Percentiles rank a stretch among this genome's conserved stretches.
Conservation (phyloP, 2,888 invertebrate genomes). For the Dryococelus australis region DNA sequence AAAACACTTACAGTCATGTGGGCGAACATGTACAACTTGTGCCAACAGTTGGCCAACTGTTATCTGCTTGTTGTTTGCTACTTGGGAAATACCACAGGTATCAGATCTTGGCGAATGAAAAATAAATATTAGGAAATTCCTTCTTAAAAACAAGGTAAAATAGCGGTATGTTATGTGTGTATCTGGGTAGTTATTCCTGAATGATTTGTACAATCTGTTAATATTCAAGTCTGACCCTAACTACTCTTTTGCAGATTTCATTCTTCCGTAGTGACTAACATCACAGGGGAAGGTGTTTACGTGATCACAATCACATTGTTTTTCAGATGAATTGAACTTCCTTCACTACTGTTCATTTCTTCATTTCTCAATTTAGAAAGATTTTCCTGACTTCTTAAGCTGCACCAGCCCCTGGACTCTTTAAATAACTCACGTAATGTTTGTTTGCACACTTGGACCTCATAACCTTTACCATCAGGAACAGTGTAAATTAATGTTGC, state of each 20-base stretch:
- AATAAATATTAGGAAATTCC: not conserved
- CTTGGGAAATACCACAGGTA: not conserved
- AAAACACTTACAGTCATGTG: too few species aligned
- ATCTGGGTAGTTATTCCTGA: not conserved
- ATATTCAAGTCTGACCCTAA: not conserved
- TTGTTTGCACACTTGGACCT: not conserved
- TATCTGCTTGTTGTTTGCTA: too few species aligned
- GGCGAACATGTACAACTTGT: too few species aligned
- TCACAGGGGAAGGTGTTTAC: not conserved
- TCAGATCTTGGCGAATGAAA: not conserved
- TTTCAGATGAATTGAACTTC: not conserved
- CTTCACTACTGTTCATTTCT: not conserved
- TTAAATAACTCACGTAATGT: not conserved
- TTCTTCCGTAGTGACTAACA: not conserved
- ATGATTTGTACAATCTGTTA: not conserved
- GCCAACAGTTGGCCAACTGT: too few species aligned
- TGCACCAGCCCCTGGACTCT: not conserved
- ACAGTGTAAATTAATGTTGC: not conserved
- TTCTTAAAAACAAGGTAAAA: not conserved
- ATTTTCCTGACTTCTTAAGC: slow-evolving; percentile 1
- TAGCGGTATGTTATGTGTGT: not conserved
- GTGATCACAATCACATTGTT: not conserved
- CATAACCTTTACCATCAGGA: not conserved
- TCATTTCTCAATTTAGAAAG: not conserved
- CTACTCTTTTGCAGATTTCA: not conserved